Conservation (phyloP, 2,888 invertebrate genomes). For the Bugula neritina region DNA sequence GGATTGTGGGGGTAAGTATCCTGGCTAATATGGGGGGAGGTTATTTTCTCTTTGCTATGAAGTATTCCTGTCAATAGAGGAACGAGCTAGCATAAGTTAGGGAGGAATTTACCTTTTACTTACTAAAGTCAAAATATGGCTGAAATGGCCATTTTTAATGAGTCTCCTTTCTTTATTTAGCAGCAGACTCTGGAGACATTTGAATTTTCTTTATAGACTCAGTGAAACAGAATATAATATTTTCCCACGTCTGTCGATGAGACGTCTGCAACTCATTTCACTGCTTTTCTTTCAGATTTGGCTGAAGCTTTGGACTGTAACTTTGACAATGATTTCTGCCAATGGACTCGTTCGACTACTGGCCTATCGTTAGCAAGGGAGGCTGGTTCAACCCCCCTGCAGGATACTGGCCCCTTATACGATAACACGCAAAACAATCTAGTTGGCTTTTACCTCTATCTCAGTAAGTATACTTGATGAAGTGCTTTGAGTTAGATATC, state of each 20-base stretch:
- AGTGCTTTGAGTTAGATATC: too few relatives aligned
- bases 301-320: neutral
- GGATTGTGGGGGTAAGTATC: slow-evolving; percentile 15
- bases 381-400: neutral
- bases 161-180: too few relatives aligned
- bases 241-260: too few relatives aligned
- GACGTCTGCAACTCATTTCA: too few relatives aligned
- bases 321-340: slow-evolving; percentile 16
- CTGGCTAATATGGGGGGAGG: neutral
- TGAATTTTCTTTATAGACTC: too few relatives aligned
- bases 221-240: too few relatives aligned
- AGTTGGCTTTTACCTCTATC: neutral
- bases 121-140: too few relatives aligned
- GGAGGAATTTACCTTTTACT: too few relatives aligned
- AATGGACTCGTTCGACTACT: neutral
- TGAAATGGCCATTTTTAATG: too few relatives aligned
- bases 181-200: too few relatives aligned
- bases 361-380: neutral
- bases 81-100: too few relatives aligned
- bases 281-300: neutral
- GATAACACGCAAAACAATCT: slow-evolving; percentile 19
- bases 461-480: neutral
- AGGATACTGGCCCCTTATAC: neutral
- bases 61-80: too few relatives aligned
- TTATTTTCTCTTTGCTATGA: neutral